Evolutionary conservation across 1,140 invertebrate genomes (phyloP).

Genomic region (Hycleus phaleratus): DNA sequence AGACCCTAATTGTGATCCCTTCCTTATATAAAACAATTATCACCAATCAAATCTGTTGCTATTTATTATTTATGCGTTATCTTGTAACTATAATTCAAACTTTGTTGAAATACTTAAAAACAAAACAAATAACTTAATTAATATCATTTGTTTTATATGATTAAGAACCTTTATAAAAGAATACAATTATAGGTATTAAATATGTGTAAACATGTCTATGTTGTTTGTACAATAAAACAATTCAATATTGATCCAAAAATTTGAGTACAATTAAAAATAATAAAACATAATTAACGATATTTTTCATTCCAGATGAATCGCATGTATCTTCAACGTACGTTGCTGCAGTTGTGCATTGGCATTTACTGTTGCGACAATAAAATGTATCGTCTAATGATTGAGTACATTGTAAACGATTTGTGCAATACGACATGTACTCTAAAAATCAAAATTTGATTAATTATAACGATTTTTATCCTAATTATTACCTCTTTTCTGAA

Average conservation of each 20-base stretch:
- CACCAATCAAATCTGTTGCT: too few species aligned
- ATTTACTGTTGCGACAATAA: background rate
- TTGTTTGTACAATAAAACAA: slow-evolving; percentile 17
- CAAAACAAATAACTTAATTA: slow-evolving; percentile 5
- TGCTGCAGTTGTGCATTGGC: slow-evolving; percentile 3
- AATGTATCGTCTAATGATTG: slow-evolving; percentile 2
- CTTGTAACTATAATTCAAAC: slow-evolving; percentile 13
- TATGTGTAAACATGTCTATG: slow-evolving; percentile 14
- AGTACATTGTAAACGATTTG: background rate
- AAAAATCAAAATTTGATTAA: background rate
- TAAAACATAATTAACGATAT: background rate
- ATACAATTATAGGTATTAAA: slow-evolving; percentile 12
- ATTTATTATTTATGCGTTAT: background rate
- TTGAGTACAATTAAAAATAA: background rate
- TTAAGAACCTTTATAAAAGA: slow-evolving; percentile 9
- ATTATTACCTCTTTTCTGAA: background rate
- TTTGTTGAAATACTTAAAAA: slow-evolving; percentile 2
- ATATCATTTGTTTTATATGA: slow-evolving; percentile 13
- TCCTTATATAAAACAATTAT: too few species aligned
- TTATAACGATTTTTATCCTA: too few species aligned
- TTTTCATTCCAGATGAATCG: background rate
- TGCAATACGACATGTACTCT: slow-evolving; percentile 1
- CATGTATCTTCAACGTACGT: background rate
- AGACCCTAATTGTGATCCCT: too few species aligned
- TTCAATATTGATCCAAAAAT: background rate